A percentile compares a stretch with the other conserved stretches of the same genome.
phyloP scores from a whole-genome alignment of 2,113 vertebrate genomes.

The Saguinus imperator region DNA sequence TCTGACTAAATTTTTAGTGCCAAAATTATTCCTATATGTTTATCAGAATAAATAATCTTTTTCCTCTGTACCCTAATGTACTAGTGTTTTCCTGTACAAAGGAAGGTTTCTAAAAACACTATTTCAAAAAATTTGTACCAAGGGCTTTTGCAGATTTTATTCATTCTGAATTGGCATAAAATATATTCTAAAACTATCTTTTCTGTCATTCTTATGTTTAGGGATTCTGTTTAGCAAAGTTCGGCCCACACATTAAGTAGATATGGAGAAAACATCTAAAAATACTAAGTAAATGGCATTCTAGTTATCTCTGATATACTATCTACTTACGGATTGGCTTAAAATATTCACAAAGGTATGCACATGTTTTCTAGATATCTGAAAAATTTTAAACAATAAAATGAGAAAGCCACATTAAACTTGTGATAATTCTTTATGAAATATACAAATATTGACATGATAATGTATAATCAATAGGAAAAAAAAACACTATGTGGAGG shows the following conservation, averaged over 20 bases:
- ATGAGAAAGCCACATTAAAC: not conserved
- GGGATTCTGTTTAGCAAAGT: not conserved
- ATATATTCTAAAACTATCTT: not conserved
- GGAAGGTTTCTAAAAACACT: not conserved
- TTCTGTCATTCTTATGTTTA: not conserved
- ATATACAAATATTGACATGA: not conserved
- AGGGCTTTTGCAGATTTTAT: not conserved
- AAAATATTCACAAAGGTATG: not conserved
- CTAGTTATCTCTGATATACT: not conserved
- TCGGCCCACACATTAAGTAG: not conserved
- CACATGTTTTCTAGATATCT: not conserved
- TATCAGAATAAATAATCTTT: not conserved
- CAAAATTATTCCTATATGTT: not conserved
- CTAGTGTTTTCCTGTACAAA: not conserved
- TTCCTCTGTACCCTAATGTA: not conserved
- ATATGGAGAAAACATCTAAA: not conserved
- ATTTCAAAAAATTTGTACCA: not conserved
- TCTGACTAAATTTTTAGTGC: not conserved
- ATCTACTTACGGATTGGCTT: not conserved
- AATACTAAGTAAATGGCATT: not conserved
- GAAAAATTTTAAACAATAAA: not conserved
- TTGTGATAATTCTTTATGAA: not conserved
- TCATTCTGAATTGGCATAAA: not conserved
- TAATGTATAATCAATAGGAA: not conserved
- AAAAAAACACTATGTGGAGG: not conserved